phyloP scores from a whole-genome alignment of 2,113 vertebrate genomes.

The Apaloderma vittatum region DNA sequence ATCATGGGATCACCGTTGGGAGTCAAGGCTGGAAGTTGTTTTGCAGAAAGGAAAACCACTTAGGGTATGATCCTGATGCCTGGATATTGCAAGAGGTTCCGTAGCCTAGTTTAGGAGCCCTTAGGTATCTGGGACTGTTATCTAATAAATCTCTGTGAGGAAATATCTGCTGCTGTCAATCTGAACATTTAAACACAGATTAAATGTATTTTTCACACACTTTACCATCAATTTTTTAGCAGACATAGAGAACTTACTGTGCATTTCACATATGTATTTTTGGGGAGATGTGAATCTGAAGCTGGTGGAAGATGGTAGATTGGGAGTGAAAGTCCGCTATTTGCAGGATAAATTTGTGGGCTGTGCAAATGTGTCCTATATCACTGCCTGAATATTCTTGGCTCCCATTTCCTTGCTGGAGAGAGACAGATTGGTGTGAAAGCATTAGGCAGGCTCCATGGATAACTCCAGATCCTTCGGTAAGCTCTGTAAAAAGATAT shows the following conservation, averaged over 20 bases:
- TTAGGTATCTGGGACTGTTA: not conserved
- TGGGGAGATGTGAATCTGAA: conserved; percentile 13
- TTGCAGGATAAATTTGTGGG: not conserved
- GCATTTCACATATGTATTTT: conserved; percentile 8
- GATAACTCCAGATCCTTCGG: not conserved
- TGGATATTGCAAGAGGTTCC: not conserved
- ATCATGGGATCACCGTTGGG: rapidly evolving
- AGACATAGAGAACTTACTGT: not conserved
- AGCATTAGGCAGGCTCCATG: not conserved
- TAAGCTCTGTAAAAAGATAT: not conserved
- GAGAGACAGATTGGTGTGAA: not conserved
- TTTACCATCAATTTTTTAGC: not conserved
- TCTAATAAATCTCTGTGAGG: not conserved
- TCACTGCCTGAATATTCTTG: not conserved
- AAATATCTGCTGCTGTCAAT: conserved; percentile 10
- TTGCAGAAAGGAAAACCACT: not conserved
- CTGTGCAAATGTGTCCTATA: not conserved
- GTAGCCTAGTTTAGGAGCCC: not conserved
- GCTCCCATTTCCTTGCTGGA: not conserved
- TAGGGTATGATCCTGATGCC: not conserved
- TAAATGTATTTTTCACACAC: conserved; percentile 30
- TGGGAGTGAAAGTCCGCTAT: not conserved
- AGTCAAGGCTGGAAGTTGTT: not conserved
- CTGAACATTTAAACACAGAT: conserved; percentile 13
- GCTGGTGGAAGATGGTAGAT: not conserved